phyloP scores from a whole-genome alignment of 2,113 vertebrate genomes.

The Lagopus leucura region DNA sequence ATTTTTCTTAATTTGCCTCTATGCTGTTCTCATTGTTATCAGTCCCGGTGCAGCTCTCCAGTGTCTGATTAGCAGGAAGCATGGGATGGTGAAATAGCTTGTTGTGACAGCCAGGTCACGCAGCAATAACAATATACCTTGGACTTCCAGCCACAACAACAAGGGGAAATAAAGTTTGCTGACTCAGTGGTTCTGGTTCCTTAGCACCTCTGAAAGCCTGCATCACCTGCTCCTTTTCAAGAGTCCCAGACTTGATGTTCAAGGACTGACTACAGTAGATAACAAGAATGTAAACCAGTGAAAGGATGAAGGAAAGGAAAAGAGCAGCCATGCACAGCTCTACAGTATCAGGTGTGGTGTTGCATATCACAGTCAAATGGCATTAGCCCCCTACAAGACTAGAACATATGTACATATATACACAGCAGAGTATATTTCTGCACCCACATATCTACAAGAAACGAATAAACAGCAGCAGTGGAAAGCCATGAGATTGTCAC shows the following conservation, averaged over 20 bases:
- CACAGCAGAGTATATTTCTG: neutral
- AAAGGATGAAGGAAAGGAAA: neutral
- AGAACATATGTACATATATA: neutral
- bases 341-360: neutral
- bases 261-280: neutral
- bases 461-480: neutral
- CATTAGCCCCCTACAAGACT: neutral
- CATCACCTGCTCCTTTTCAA: neutral
- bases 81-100: neutral
- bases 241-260: neutral
- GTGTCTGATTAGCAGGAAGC: neutral
- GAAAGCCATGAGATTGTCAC: conserved; percentile 9
- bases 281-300: neutral
- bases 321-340: neutral
- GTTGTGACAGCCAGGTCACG: neutral
- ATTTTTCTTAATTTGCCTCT: neutral
- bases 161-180: neutral
- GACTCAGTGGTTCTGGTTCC: neutral
- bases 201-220: neutral
- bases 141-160: fast-evolving
- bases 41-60: neutral
- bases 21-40: neutral
- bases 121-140: neutral
- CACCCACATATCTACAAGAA: neutral
- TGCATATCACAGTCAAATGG: neutral